phyloP scores from a whole-genome alignment of 1,140 invertebrate species.

The Leptonema lineaticorne region DNA sequence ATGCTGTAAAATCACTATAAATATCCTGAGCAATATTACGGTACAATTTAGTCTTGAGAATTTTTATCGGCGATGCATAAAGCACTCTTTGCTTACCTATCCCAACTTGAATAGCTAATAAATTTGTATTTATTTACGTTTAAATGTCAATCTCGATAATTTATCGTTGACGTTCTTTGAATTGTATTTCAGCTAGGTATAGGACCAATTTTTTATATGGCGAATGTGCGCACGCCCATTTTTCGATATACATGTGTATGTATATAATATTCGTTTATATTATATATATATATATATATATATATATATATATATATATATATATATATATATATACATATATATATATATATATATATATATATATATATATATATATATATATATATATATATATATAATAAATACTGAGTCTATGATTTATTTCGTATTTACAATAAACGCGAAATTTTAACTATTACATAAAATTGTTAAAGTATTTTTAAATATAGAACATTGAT shows the following conservation, averaged over 20 bases:
- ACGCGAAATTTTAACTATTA: too few species aligned
- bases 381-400: too few species aligned
- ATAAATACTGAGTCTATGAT: too few species aligned
- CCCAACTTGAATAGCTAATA: conserved; percentile 38
- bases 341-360: too few species aligned
- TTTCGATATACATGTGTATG: not conserved
- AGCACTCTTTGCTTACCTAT: conserved; percentile 36
- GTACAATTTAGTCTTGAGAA: not conserved
- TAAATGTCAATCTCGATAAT: conserved; percentile 38
- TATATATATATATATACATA: too few species aligned
- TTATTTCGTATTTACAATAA: too few species aligned
- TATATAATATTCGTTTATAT: not conserved
- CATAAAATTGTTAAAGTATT: too few species aligned
- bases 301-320: too few species aligned
- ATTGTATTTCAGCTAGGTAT: conserved; percentile 29
- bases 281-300: not conserved
- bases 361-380: too few species aligned
- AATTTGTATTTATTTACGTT: conserved; percentile 39
- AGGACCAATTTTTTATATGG: not conserved
- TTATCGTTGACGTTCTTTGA: conserved; percentile 31
- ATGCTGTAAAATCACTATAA: not conserved
- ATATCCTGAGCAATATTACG: not conserved
- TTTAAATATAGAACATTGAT: too few species aligned
- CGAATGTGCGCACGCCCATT: not conserved
- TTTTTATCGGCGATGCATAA: conserved; percentile 21